A percentile compares a stretch with the other conserved stretches of the same genome.
phyloP scores from a whole-genome alignment of 2,113 vertebrate genomes.

The Malurus alboscapulatus region DNA sequence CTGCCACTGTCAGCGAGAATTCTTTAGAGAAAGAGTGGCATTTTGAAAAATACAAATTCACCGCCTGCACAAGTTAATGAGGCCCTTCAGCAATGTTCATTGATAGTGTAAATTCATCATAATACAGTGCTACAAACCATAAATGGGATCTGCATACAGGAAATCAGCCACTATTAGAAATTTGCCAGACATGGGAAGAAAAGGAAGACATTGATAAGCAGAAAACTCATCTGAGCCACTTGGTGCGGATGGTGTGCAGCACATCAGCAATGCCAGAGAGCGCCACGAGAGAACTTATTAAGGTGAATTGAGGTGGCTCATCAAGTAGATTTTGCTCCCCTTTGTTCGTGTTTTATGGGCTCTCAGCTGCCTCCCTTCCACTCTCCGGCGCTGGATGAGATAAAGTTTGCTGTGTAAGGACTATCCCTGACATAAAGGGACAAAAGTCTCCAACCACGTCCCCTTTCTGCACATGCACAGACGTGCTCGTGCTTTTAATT shows the following conservation, averaged over 20 bases:
- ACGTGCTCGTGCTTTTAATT: neutral
- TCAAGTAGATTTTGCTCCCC: constrained; percentile 16
- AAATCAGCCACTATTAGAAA: constrained; percentile 66
- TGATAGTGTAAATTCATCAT: constrained; percentile 69
- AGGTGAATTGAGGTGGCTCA: constrained; percentile 54
- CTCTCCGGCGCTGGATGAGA: neutral
- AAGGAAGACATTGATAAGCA: constrained; percentile 64
- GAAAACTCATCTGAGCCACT: constrained; percentile 54
- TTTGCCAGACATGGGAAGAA: constrained; percentile 47
- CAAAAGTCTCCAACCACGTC: neutral
- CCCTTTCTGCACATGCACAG: fast-evolving
- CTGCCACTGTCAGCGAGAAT: constrained; percentile 66
- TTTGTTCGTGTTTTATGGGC: neutral
- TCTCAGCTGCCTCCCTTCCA: neutral
- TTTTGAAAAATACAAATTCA: constrained; percentile 68
- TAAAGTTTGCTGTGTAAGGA: neutral
- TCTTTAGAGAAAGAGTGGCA: constrained; percentile 66
- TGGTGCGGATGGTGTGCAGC: constrained; percentile 5
- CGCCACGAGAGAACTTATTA: constrained; percentile 8
- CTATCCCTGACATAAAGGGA: neutral
- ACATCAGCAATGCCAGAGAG: constrained; percentile 14
- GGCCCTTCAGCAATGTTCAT: constrained; percentile 69
- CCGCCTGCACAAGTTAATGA: constrained; percentile 68
- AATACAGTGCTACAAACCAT: constrained; percentile 50
- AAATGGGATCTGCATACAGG: constrained; percentile 59